Conservation (phyloP, 2,113 vertebrate genomes). For the Ia io region DNA sequence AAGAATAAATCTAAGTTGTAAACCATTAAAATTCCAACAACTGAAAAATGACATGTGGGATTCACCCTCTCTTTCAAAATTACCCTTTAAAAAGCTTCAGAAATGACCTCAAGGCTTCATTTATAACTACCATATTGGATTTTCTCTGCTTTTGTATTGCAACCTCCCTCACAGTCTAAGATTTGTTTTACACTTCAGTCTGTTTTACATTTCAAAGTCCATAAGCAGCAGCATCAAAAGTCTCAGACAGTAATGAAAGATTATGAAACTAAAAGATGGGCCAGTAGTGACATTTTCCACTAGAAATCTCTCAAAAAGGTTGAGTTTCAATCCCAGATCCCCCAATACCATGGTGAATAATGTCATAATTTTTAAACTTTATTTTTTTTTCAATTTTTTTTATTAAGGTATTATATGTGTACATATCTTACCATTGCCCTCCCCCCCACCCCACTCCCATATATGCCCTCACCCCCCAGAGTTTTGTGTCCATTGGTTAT, state of each 20-base stretch:
- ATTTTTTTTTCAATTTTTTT: no score
- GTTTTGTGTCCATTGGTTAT: no score
- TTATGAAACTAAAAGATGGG: not conserved
- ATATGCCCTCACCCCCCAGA: no score
- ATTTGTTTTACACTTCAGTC: constrained; percentile 40
- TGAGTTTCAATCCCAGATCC: not conserved
- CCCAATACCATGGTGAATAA: not conserved
- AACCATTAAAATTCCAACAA: constrained; percentile 66
- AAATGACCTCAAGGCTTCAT: constrained; percentile 50
- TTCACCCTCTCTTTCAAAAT: constrained; percentile 62
- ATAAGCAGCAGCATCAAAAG: constrained; percentile 5
- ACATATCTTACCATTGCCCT: no score
- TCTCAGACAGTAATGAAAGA: constrained; percentile 13
- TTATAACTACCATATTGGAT: constrained; percentile 50
- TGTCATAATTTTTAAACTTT: not conserved
- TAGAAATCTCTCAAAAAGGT: constrained; percentile 17
- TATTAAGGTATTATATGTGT: no score
- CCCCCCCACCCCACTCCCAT: no score
- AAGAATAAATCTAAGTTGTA: constrained; percentile 57
- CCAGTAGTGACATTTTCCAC: not conserved
- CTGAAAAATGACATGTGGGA: constrained; percentile 65
- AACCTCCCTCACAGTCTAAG: not conserved
- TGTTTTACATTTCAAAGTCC: constrained; percentile 63
- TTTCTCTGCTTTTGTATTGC: not conserved
- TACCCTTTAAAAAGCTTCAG: constrained; percentile 49